Evolutionary conservation across 2,797 vertebrate genomes (phyloP).

Genomic region (Caiman crocodilus): DNA sequence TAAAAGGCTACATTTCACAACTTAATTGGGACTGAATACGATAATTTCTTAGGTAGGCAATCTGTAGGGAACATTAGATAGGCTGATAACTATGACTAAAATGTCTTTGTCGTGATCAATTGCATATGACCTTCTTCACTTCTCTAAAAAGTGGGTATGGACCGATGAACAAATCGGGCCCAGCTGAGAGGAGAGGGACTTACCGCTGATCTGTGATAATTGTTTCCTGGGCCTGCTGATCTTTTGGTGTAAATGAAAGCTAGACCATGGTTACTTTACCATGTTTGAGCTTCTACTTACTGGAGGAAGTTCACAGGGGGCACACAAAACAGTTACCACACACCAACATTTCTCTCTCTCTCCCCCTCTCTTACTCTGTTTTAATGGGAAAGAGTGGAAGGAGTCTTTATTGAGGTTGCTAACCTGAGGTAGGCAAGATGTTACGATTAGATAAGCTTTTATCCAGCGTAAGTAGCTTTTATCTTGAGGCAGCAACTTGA

Average conservation of each 20-base stretch:
- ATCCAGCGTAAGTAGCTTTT: rapidly evolving
- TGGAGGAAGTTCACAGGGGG: too few species aligned
- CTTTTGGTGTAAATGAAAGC: too few species aligned
- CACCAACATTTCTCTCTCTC: too few species aligned
- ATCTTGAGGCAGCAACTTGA: background rate
- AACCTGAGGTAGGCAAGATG: background rate
- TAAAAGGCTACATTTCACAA: too few species aligned
- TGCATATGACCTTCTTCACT: background rate
- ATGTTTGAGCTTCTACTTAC: too few species aligned
- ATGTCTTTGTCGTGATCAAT: background rate
- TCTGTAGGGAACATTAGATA: rapidly evolving
- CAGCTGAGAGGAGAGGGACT: too few species aligned
- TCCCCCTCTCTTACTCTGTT: background rate
- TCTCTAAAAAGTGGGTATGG: background rate
- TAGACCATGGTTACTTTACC: too few species aligned
- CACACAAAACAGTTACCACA: too few species aligned
- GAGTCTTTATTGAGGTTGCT: background rate
- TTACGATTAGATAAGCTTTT: too few species aligned
- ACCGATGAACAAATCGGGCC: too few species aligned
- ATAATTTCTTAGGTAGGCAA: background rate
- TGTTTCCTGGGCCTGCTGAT: too few species aligned
- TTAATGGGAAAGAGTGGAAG: background rate
- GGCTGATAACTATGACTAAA: background rate
- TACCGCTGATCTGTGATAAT: too few species aligned
- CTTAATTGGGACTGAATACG: background rate